Evolutionary conservation across 2,888 invertebrate genomes (phyloP), one percentile per base, ranked within the genome.

Genomic region (Empis livida): DNA sequence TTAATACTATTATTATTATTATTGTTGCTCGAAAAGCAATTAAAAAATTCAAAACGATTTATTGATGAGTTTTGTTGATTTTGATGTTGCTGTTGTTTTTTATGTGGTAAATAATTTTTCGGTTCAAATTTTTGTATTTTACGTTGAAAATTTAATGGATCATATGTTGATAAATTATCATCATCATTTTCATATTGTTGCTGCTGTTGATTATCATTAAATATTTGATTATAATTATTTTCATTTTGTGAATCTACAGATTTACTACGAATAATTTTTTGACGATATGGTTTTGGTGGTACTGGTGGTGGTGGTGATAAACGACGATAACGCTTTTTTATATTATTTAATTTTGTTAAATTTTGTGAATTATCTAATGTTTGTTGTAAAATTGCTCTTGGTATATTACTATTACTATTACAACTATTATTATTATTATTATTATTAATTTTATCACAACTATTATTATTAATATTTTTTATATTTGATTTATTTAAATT

Each of bases 101-200:
- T 13, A 11, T 5, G 10, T 50, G 49, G n/a, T 30, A 54, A 40
- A 27, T 55, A 42, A 40, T 50, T 51, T 50, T 57, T 56, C 46
- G 55, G 54, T 52, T 60, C 60, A 47, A 61, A 60, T 44, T 53
- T 57, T 49, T 60, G 55, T 23, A 59, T 44, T 54, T 60, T 60
- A 14, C 57, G 54, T 20, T 56, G 56, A 50, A 61, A 61, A 42
- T 55, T 57, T 13, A 53, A 51, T n/a, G 61, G 57, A 53, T 61
- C 57, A 48, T 59, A 57, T 10, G 43, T 45, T 9, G 49, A 41
- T n/a, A 23, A 31, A 3, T 16, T n/a, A n/a, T n/a, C 2, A 17
- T 39, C 10, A 17, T 16, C 17, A 9, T 39, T 39, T 17, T 42
- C n/a, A n/a, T n/a, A n/a, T n/a, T n/a, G n/a, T n/a, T n/a, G n/a